Base-by-base conservation (phyloP, 2,888 invertebrate genomes). In the Eilema griseolum region DNA sequence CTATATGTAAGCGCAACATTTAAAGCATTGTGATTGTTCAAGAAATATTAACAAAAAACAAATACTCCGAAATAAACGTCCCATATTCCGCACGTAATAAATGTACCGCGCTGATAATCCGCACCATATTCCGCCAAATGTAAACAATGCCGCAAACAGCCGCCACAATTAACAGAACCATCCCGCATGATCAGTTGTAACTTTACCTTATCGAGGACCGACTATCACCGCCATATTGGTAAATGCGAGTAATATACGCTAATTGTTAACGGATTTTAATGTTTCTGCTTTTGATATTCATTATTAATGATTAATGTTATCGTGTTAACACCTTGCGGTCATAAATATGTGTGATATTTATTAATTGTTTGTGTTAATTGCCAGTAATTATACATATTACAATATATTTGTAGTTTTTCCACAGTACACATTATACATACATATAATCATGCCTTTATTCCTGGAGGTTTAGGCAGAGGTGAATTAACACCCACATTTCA, bases 111-210 rank as follows among this genome's bases (percentile, higher is more conserved):
- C 20, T 46, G 59, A 14, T 24, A 57, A 37, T 66, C 5, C 8
- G 0, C 31, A 14, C 24, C 23, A 16, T 23, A 52, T 31, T 46
- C 16, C 12, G 8, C 12, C 2, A 41, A 68, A 0, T 52, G 67
- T 33, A 68, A 61, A 67, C 66, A 66, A 57, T 60, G 4, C 26
- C 61, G 23, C 61, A 61, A 61, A n/a, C 31, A 28, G 14, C 7
- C 31, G 46, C 28, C 26, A 66, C 64, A 60, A 41, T 52, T 52
- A 65, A 56, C 33, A 16, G 33, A 33, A 52, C n/a, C 23, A 66
- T 41, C 70, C 70, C 66, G 37, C 41, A 62, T 37, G 20, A 23
- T 69, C 33, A 14, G 56, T 26, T 65, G 61, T 67, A 56, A 46
- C 26, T 57, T 61, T 37, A 24, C 31, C 62, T 56, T 56, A 65